Evolutionary conservation across 1,140 invertebrate genomes (phyloP), one percentile per base, ranked within the genome.

Genomic region (Pteromalus puparum): DNA sequence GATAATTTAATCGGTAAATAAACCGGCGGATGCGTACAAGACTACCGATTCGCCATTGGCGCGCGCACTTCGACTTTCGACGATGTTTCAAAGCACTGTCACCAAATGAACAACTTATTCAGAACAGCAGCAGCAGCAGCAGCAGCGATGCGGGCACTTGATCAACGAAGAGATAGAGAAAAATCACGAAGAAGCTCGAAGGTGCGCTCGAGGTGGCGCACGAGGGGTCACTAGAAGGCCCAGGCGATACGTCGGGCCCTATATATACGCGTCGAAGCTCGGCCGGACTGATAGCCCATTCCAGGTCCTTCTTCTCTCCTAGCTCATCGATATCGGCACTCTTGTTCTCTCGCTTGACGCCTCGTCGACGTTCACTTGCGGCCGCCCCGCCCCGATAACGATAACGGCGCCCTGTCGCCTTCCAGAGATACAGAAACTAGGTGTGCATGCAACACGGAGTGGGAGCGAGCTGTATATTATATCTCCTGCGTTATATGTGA

Each of bases 211-310:
- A 86, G 48, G 10, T 70, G 61, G 18, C 34, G 48, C 42, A 13
- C 61, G 67, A 82, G 34, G 48, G 67, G 67, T 88, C 83, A 92
- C 91, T 92, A 90, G 84, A 79, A 28, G 75, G 68, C 74, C 80
- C 80, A 67, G 28, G 15, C 18, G 30, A 65, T 28, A 72, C 15
- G 28, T 18, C 84, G 80, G 86, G 84, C 84, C 86, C 86, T 76
- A 86, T 88, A 87, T 87, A 84, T 86, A 88, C 87, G 85, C 89
- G 90, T 87, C 48, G 30, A 24, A 72, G 12, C 68, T 28, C n/a
- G 67, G 89, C 88, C 87, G 89, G 73, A 87, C 90, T 92, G 92
- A 93, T 92, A 92, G 89, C 89, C 86, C 87, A 87, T 90, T 88
- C 88, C 87, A 88, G 86, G 88, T 90, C 88, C 87, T 89, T 90